Conservation (phyloP, 2,797 vertebrate species). For the Coluber constrictor region DNA sequence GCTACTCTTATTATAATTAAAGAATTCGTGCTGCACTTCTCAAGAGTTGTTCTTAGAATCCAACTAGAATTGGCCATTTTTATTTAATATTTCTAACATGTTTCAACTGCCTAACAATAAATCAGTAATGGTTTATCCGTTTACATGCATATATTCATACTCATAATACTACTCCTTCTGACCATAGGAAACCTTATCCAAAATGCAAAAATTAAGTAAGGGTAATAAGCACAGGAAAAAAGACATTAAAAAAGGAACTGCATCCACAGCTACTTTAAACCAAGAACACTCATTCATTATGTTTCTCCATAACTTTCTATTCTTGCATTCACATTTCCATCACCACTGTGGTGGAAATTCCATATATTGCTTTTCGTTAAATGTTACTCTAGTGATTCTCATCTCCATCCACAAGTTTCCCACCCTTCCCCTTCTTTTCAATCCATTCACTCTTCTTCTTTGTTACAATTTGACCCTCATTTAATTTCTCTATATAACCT, state of each 20-base stretch:
- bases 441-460: not conserved
- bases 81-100: not conserved
- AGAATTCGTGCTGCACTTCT: not conserved
- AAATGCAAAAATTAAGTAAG: not conserved
- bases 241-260: not conserved
- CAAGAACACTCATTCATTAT: not conserved
- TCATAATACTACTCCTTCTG: not conserved
- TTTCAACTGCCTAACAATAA: not conserved
- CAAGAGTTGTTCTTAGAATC: not conserved
- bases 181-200: not conserved
- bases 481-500: not conserved
- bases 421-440: not conserved
- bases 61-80: not conserved
- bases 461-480: not conserved
- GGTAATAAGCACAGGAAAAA: not conserved
- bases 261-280: not conserved
- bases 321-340: not conserved
- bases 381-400: not conserved
- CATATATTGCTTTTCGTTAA: not conserved
- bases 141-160: not conserved
- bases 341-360: not conserved
- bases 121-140: not conserved
- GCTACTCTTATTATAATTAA: not conserved
- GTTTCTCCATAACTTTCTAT: not conserved
- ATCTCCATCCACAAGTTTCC: not conserved